Base-by-base conservation (phyloP, 2,113 vertebrate species). In the Brachypodius melanocephalos region DNA sequence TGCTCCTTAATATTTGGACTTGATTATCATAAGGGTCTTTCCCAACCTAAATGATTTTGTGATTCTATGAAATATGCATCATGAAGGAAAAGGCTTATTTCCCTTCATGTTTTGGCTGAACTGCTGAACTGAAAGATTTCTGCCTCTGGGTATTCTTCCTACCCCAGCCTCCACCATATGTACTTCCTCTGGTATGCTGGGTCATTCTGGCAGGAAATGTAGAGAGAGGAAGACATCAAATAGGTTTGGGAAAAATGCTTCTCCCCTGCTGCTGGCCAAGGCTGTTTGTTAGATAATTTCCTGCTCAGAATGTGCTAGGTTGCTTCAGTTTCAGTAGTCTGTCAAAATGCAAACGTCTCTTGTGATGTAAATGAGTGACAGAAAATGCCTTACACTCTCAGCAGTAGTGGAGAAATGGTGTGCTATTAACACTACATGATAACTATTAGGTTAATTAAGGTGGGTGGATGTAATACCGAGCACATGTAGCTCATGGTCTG, bases 221-320 rank as follows among this genome's bases (percentile, higher is more conserved):
- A 55, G 61, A 86, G 46, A 43, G 78, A 26, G 36, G 81, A 96
- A 84, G 55, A 58, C 66, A 91, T 78, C 77, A 95, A 59, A 88
- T 31, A 38, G 12, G 38, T 85, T 71, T 72, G 54, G 46, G 52
- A 52, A 86, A 89, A 97, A 89, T 46, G 31, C 71, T 85, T 90
- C 55, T 79, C 61, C 32, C 31, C 48, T 76, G 63, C 63, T 42
- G 43, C 48, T 83, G 63, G 42, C 42, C 21, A 62, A 55, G 25
- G 55, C 42, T 68, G 89, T 95, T 85, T n/a, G 13, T 94, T 67
- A 93, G 57, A 66, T 90, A 75, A 93, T 90, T 95, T 95, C 75
- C 92, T 96, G 89, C 63, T 83, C 13, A 71, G 62, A 74, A 74
- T 62, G 40, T 11, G 6, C 26, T 73, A 17, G 36, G 10, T 65